Evolutionary conservation across 2,797 vertebrate species (phyloP).

Genomic region (Buceros bicornis): DNA sequence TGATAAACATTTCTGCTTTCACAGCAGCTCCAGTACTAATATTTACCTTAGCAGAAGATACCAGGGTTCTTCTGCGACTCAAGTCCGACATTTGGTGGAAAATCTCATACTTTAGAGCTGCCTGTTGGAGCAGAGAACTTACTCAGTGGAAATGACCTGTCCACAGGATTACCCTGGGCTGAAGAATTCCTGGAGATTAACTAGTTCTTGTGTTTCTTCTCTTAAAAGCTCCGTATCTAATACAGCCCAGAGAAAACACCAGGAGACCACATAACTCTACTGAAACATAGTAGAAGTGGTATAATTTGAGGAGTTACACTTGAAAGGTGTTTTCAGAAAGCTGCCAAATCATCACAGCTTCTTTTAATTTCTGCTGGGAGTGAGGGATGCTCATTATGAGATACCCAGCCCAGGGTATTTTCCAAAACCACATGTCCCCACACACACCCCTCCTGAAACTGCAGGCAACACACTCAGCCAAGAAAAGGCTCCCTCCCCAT

Average conservation of each 20-base stretch:
- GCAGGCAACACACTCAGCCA: neutral
- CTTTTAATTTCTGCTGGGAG: neutral
- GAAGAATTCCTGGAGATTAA: neutral
- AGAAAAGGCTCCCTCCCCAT: neutral
- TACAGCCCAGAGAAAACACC: neutral
- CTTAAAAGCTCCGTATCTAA: neutral
- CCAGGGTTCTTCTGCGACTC: neutral
- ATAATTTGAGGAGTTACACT: neutral
- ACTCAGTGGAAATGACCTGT: neutral
- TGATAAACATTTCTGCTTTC: neutral
- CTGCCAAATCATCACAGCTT: neutral
- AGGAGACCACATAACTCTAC: neutral
- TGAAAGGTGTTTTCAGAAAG: neutral
- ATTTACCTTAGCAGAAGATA: neutral
- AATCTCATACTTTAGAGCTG: neutral
- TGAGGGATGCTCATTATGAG: accelerated
- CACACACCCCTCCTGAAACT: neutral
- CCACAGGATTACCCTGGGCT: neutral
- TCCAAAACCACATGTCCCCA: neutral
- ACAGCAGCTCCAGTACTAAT: neutral
- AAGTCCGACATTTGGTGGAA: neutral
- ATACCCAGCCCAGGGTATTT: neutral
- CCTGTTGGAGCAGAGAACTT: neutral
- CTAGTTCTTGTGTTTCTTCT: neutral
- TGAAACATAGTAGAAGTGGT: neutral